A percentile compares a stretch with the other conserved stretches of the same genome.
phyloP scores from a whole-genome alignment of 2,797 vertebrate species.

The Gastrophryne carolinensis region DNA sequence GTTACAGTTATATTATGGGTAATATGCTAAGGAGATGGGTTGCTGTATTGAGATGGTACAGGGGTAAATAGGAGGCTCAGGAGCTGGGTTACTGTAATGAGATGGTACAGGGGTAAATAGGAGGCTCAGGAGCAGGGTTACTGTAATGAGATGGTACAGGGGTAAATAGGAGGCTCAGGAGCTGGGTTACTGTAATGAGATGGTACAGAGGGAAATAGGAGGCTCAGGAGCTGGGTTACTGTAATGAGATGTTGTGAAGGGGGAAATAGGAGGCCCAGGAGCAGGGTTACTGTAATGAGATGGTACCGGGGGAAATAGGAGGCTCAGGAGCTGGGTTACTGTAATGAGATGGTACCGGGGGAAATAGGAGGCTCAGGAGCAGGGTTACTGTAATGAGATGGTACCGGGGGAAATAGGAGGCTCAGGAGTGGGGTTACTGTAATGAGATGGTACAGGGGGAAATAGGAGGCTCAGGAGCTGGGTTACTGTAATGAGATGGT shows the following conservation, averaged over 20 bases:
- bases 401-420: too few species aligned
- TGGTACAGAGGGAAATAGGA: slow-evolving; percentile 7
- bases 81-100: slow-evolving; percentile 12
- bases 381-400: background rate
- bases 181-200: slow-evolving; percentile 15
- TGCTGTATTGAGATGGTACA: slow-evolving; percentile 8
- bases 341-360: background rate
- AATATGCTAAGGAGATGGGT: slow-evolving; percentile 9
- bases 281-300: background rate
- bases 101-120: slow-evolving; percentile 6
- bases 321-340: background rate
- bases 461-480: slow-evolving; percentile 4
- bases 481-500: background rate
- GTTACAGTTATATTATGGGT: slow-evolving; percentile 6
- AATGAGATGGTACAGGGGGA: background rate
- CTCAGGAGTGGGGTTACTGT: background rate
- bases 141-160: slow-evolving; percentile 14
- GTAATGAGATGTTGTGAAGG: background rate
- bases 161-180: background rate
- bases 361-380: background rate
- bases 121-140: background rate
- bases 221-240: background rate
- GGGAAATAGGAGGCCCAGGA: background rate
- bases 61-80: slow-evolving; percentile 8
- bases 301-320: background rate